Conservation (phyloP, 2,888 invertebrate species). For the Ophion slaviceki region DNA sequence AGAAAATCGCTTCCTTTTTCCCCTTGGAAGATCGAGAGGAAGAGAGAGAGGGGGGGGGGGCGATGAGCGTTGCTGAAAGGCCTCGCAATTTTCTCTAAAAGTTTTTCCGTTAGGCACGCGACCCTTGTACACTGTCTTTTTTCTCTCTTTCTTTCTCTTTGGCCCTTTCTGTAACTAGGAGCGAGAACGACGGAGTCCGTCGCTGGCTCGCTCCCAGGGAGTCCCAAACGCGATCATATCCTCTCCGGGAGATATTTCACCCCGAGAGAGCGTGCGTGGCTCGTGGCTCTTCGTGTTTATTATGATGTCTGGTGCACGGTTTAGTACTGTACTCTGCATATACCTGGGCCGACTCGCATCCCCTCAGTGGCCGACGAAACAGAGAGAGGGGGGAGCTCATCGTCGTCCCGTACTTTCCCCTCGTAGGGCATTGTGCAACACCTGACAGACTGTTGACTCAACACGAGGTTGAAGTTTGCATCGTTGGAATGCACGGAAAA, state of each 20-base stretch:
- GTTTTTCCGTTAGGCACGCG: constrained; percentile 52
- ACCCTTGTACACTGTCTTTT: constrained; percentile 20
- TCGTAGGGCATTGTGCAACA: constrained; percentile 64
- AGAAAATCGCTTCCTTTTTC: not conserved
- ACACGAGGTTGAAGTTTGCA: constrained; percentile 66
- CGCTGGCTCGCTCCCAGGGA: constrained; percentile 11
- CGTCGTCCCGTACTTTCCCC: constrained; percentile 22
- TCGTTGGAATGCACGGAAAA: constrained; percentile 60
- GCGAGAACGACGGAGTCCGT: not conserved
- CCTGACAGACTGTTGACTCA: constrained; percentile 72
- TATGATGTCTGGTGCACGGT: not conserved
- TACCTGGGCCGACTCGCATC: constrained; percentile 6
- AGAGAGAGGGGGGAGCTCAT: constrained; percentile 3
- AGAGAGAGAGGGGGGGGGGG: not conserved
- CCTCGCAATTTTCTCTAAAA: constrained; percentile 23
- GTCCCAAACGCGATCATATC: constrained; percentile 51
- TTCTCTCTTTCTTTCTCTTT: not conserved
- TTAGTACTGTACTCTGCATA: not conserved
- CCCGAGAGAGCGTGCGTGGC: constrained; percentile 1
- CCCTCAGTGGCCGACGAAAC: not conserved
- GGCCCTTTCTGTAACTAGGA: not conserved
- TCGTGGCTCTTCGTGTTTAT: constrained; percentile 41
- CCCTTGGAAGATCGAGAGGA: not conserved
- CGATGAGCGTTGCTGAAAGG: constrained; percentile 20
- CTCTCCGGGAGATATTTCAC: constrained; percentile 23